A percentile compares a stretch with the other conserved stretches of the same genome.
Evolutionary conservation across 2,888 invertebrate genomes (phyloP).

Genomic region (Julus scanicus): DNA sequence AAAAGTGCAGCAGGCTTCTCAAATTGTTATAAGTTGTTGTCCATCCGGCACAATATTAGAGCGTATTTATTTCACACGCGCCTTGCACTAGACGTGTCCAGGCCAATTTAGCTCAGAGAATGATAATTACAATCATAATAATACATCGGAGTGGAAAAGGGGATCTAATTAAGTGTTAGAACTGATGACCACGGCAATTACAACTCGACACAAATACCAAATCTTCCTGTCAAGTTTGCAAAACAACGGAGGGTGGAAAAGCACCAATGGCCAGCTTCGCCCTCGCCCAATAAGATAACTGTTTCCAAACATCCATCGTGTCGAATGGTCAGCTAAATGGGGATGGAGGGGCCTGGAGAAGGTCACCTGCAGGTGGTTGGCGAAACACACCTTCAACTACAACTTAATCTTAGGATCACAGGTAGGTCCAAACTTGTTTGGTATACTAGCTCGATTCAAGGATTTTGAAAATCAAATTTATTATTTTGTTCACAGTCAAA

Average conservation of each 20-base stretch:
- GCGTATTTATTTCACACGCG: neutral
- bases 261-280: neutral
- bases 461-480: no score
- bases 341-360: conserved; percentile 6
- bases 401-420: neutral
- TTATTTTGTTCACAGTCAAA: no score
- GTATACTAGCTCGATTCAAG: neutral
- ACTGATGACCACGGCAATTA: conserved; percentile 44
- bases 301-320: neutral
- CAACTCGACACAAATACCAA: conserved; percentile 43
- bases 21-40: conserved; percentile 18
- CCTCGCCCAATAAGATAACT: neutral
- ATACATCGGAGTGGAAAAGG: conserved; percentile 44
- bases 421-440: neutral
- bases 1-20: conserved; percentile 13
- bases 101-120: conserved; percentile 27
- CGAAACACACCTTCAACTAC: neutral
- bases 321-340: neutral
- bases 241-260: neutral
- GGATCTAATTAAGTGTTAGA: conserved; percentile 37
- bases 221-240: conserved; percentile 26
- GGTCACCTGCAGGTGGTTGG: conserved; percentile 19
- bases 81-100: neutral
- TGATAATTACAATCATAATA: conserved; percentile 40
- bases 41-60: neutral